Evolutionary conservation across 2,113 vertebrate species (phyloP), one percentile per base, ranked within the genome.

Genomic region (Stigmatopora argus): DNA sequence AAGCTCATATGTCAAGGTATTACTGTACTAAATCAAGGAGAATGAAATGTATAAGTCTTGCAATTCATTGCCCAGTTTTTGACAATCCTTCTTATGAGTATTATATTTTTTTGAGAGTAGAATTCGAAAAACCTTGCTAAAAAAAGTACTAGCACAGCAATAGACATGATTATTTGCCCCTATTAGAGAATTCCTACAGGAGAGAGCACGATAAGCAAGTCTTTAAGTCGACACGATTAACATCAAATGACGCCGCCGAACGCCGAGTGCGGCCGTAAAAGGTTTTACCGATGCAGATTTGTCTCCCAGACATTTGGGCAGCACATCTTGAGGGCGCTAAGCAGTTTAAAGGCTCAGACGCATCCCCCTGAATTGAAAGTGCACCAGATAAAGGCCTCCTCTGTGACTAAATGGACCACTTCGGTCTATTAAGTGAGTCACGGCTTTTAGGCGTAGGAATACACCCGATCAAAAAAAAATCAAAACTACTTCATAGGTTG

Each of bases 361-460:
- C 63, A 62, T 78, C 75, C 71, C 78, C 73, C 60, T 71, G 66
- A 62, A 74, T 73, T 79, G 41, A 77, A 85, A 79, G 74, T 64
- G 61, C 41, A 70, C 12, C 0, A 75, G 62, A 85, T 78, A 86
- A 87, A 80, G 73, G 35, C 62, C 60, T 12, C 73, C 79, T 74
- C 67, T 86, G 76, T 87, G 70, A 66, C 45, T 70, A 66, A 67
- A 68, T 64, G 72, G 78, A 79, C 83, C 79, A 75, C 67, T 83
- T 63, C 34, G 15, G 18, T 19, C 58, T 14, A 38, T 14, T 26
- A 70, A 35, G 66, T 63, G 57, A 60, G 69, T 73, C 70, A 66
- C 55, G 60, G 71, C 77, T 85, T 78, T 80, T 58, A 72, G 74
- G 62, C 46, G 58, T 52, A 0, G 1, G 56, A 73, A 83, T 85